Percentiles rank a stretch among this genome's conserved stretches.
These are phyloP conservation scores for Mellivora capensis DNA, from an alignment of 2,113 vertebrate genomes.

Conservation along the genomic window DNA sequence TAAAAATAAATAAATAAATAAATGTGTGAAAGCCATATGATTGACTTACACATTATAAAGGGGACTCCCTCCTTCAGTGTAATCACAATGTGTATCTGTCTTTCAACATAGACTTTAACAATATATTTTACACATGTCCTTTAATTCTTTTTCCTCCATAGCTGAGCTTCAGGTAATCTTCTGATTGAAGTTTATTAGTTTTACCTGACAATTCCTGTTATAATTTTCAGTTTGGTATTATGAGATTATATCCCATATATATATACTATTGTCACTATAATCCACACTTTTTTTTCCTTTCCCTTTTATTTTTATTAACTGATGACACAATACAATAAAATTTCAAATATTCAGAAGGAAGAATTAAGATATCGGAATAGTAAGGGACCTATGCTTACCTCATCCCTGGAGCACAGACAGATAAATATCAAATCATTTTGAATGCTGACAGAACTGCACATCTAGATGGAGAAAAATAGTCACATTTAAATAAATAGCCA, in stretches of 20 bases:
- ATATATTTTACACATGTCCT: not conserved
- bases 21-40: not conserved
- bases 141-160: not conserved
- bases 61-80: not conserved
- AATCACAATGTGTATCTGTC: not conserved
- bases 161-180: not conserved
- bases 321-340: not conserved
- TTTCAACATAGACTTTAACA: not conserved
- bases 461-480: too few species aligned
- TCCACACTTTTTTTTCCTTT: not conserved
- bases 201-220: not conserved
- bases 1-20: not conserved
- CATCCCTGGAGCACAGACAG: too few species aligned
- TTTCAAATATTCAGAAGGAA: not conserved
- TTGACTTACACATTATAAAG: not conserved
- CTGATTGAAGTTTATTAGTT: not conserved
- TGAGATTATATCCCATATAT: not conserved
- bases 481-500: too few species aligned
- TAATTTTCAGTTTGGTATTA: slow-evolving; percentile 10
- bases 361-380: too few species aligned
- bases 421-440: too few species aligned
- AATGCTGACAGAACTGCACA: too few species aligned
- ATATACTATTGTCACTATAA: not conserved
- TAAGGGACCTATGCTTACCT: too few species aligned
- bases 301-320: slow-evolving; percentile 12